Percentiles rank a stretch among this genome's conserved stretches.
phyloP scores from a whole-genome alignment of 2,888 invertebrate species.

The Nephrotoma appendiculata region DNA sequence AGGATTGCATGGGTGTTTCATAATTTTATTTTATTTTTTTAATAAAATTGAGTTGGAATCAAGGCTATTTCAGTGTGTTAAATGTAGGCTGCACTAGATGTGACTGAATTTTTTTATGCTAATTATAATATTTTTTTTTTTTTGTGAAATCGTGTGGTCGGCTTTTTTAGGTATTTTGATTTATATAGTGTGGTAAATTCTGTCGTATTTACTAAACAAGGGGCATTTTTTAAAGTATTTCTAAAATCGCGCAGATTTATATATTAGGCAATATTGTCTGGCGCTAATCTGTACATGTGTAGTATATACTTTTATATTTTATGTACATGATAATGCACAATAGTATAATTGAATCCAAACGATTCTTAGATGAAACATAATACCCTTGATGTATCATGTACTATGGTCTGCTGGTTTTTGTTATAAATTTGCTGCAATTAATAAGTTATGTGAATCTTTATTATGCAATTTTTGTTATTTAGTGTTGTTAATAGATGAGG shows the following conservation, averaged over 20 bases:
- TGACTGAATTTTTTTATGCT: not conserved
- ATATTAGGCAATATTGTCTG: not conserved
- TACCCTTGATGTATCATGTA: not conserved
- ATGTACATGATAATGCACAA: no score
- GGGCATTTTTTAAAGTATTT: not conserved
- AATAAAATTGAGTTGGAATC: not conserved
- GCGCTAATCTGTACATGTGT: not conserved
- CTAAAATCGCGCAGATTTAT: not conserved
- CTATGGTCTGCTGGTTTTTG: not conserved
- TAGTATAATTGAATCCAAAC: no score
- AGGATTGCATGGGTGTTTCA: not conserved
- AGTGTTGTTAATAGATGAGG: not conserved
- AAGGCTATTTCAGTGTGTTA: not conserved
- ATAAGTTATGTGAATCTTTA: not conserved
- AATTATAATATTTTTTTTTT: not conserved
- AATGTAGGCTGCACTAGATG: not conserved
- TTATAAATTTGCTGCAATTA: not conserved
- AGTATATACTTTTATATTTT: not conserved
- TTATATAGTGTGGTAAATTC: not conserved
- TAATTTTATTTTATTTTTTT: not conserved
- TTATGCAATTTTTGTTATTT: not conserved
- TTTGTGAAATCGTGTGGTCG: not conserved
- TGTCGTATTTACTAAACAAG: not conserved
- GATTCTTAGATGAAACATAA: not conserved
- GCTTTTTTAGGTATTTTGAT: not conserved